Base-by-base conservation (phyloP, 1,140 invertebrate genomes). In the Lutraria rhynchaena region DNA sequence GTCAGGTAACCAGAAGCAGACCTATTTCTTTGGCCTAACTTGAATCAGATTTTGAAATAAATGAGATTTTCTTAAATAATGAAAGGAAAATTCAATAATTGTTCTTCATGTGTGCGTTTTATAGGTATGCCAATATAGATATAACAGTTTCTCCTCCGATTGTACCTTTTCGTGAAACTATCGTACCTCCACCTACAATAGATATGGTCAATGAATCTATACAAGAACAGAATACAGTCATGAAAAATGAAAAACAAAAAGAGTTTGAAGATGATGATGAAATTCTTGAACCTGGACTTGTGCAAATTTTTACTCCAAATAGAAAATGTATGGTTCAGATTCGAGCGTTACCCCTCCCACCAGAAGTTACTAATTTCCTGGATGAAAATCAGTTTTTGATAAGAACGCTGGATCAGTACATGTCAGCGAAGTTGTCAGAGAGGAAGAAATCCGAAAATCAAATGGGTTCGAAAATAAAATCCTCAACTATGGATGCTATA, bases 141-240 rank as follows among this genome's bases (percentile, higher is more conserved):
- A 93, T 99, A 13, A 95, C 95, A 84, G 97, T 97, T 0, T 99
- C 98, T 0, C 95, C 96, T 87, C 98, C 98, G 0, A 99, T 99
- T 85, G 98, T 99, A 3, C 96, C 98, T 17, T 98, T 99, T 86
- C 94, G 97, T 85, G 99, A 99, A 92, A 99, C 98, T 0, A 94
- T 99, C 5, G 95, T 99, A 0, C 94, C 94, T 41, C 95, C 95
- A 19, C 96, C 97, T 0, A 96, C 95, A 88, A 90, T 96, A 0
- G 97, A 98, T 88, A 96, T 97, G 96, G 95, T 97, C 0, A 98
- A 98, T 91, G 97, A 98, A 93, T 94, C 94, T 33, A 97, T 97
- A 86, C 94, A 95, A 91, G 88, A 95, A 86, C 83, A 93, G 4
- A 93, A 93, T 82, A 84, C 91, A 29, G 85, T 90, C 15, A 82